A percentile compares a stretch with the other conserved stretches of the same genome.
These are phyloP conservation scores for Baryphthengus martii DNA, from an alignment of 2,113 vertebrate genomes.

Conservation along the genomic window DNA sequence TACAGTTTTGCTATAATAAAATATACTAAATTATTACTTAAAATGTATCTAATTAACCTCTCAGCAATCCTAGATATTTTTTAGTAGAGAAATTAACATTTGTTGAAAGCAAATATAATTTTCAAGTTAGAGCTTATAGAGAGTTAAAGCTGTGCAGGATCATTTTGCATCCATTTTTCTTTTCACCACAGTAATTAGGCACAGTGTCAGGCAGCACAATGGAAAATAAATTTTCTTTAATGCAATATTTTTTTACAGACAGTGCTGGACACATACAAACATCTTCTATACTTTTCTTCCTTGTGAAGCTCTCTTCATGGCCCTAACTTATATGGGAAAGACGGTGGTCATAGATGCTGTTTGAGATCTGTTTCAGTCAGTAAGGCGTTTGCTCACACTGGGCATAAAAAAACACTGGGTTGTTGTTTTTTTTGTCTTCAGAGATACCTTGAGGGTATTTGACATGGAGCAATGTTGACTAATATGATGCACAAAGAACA, in stretches of 20 bases:
- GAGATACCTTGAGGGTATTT: not conserved
- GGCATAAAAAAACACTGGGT: too few relatives aligned
- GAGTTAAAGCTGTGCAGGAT: not conserved
- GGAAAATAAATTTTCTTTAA: conserved; percentile 23
- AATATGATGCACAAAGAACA: not conserved
- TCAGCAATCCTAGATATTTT: not conserved
- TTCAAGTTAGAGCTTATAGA: not conserved
- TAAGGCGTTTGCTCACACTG: not conserved
- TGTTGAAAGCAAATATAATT: not conserved
- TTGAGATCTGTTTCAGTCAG: not conserved
- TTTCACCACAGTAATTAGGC: conserved; percentile 33
- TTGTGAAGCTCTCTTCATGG: not conserved
- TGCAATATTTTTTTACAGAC: not conserved
- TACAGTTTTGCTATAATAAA: not conserved
- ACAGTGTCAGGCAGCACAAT: conserved; percentile 18
- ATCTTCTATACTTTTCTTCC: not conserved
- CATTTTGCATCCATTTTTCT: not conserved
- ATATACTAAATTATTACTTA: not conserved
- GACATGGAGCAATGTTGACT: not conserved
- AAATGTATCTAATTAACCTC: not conserved
- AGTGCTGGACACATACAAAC: not conserved
- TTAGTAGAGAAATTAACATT: not conserved
- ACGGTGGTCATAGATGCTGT: not conserved
- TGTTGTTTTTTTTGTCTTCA: not conserved
- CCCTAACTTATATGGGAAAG: not conserved